Percentiles rank a stretch among this genome's conserved stretches.
Conservation (phyloP, 2,113 vertebrate genomes). For the Elachura formosa region DNA sequence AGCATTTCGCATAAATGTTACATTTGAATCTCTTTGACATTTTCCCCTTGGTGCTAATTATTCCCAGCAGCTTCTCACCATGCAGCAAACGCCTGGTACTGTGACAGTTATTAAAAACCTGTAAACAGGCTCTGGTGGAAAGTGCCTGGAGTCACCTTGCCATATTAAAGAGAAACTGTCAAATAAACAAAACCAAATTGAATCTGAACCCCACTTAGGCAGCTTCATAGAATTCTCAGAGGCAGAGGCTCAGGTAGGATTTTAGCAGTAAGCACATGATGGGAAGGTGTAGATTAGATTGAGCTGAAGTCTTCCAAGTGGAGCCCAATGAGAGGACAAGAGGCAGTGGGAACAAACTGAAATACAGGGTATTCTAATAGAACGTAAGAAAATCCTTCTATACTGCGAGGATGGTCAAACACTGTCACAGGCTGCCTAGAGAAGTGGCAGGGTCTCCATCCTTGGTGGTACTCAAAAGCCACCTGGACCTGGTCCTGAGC, state of each 20-base stretch:
- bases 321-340: background rate
- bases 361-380: background rate
- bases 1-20: background rate
- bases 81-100: background rate
- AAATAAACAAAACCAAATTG: background rate
- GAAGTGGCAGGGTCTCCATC: background rate
- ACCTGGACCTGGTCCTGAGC: background rate
- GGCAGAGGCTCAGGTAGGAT: background rate
- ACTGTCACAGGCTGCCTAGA: background rate
- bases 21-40: background rate
- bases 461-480: background rate
- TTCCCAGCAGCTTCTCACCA: background rate
- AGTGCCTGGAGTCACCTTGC: background rate
- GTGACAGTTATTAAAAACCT: slow-evolving; percentile 1
- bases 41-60: background rate
- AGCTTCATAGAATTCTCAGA: background rate
- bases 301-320: background rate
- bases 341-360: background rate
- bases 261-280: background rate
- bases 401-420: background rate
- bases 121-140: background rate
- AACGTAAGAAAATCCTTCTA: background rate
- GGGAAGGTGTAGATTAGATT: background rate
- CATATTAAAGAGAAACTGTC: background rate
- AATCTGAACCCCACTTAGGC: background rate